Evolutionary conservation across 1,140 invertebrate genomes (phyloP), one percentile per base, ranked within the genome.

Genomic region (Drosophila littoralis): DNA sequence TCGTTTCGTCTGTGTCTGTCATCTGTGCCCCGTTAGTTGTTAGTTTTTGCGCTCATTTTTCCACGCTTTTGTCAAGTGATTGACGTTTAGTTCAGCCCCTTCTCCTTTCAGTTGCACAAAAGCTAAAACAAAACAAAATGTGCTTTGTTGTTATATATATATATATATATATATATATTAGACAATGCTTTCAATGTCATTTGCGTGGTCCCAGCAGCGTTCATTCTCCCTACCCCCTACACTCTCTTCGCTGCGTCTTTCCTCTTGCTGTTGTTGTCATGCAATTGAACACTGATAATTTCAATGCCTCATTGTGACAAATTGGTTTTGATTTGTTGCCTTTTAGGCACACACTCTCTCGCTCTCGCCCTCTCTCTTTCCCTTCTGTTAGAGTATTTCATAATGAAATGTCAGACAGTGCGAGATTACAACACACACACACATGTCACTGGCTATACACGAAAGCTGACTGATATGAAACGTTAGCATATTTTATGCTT

Each of bases 281-380:
- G 79, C 76, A 89, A 88, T 83, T 83, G 76, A 83, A 63, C 73
- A 75, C 70, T 79, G 79, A 88, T 88, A 86, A 85, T 86, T 84
- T 75, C 69, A 86, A 86, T 85, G 75, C 68, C 68, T 71, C 66
- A 75, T 86, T 88, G 83, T 89, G 83, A 88, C 83, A 86, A 86
- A 86, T 86, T 88, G 83, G 68, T 88, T 89, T 86, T 88, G 83
- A 86, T 86, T 86, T 88, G 60, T 81, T 69, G 54, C 58, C 17
- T 54, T 63, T 73, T 64, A 33, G 32, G 5, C 32, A 36, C 6
- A 17, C 13, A 46, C 32, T 46, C 72, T 50, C 65, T 78, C 32
- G 9, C 50, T 46, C 46, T 50, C 65, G 75, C 32, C 7, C 50
- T 46, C 46, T 55, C 13, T 48, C 43, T 28, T 36, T 32, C 6